Conservation (phyloP, 2,888 invertebrate genomes). For the Cephalotes varians region DNA sequence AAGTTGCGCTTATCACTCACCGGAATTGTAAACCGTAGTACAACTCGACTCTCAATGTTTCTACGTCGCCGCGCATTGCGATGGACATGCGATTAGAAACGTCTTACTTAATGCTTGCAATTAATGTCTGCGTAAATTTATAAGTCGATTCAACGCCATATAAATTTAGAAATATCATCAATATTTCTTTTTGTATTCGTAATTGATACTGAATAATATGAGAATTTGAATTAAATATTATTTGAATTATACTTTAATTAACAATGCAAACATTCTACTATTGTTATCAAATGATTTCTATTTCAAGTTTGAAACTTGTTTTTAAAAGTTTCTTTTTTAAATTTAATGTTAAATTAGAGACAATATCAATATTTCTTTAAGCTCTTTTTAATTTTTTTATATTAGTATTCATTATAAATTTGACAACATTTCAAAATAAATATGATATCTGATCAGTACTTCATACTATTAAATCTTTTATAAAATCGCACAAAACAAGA, state of each 20-base stretch:
- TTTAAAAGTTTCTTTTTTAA: neutral
- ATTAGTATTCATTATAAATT: neutral
- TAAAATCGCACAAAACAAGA: neutral
- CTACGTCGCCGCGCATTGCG: conserved; percentile 36
- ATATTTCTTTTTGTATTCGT: neutral
- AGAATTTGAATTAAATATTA: neutral
- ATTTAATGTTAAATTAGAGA: neutral
- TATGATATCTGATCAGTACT: neutral
- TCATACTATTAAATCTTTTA: neutral
- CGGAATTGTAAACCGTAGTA: conserved; percentile 57
- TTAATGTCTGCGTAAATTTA: conserved; percentile 63
- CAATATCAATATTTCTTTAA: neutral
- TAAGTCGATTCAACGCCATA: conserved; percentile 19
- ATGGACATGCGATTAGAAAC: conserved; percentile 68
- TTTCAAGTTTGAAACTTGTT: neutral
- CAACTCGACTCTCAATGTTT: conserved; percentile 45
- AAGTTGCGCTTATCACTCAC: conserved; percentile 69
- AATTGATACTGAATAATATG: neutral
- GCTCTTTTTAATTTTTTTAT: neutral
- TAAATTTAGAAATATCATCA: neutral
- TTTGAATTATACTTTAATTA: neutral
- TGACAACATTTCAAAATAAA: neutral
- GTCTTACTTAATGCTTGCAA: conserved; percentile 60
- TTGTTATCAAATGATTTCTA: neutral
- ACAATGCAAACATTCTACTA: neutral